Percentiles rank a stretch among this genome's conserved stretches.
Conservation (phyloP, 2,888 invertebrate species). For the Agonum fuliginosum region DNA sequence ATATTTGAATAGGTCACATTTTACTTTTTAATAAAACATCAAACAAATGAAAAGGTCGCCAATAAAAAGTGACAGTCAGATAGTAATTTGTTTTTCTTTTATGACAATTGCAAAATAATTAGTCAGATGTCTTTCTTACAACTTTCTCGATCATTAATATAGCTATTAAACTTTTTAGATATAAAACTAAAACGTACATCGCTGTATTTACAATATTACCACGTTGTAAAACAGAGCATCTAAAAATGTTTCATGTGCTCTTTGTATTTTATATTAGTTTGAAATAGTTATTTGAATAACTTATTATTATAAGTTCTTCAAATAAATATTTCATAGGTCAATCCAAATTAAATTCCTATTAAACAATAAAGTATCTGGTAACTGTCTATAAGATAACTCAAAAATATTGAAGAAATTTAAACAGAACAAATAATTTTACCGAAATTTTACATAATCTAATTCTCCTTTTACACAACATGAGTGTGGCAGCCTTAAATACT, state of each 20-base stretch:
- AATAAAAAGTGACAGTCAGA: neutral
- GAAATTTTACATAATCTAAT: no score
- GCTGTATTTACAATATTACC: constrained; percentile 11
- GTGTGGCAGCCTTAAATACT: no score
- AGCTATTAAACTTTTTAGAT: constrained; percentile 40
- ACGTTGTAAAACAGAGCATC: constrained; percentile 22
- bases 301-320: no score
- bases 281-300: neutral
- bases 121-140: constrained; percentile 37
- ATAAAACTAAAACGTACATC: constrained; percentile 25
- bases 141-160: constrained; percentile 44
- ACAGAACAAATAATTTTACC: no score
- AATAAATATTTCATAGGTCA: no score
- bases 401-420: no score
- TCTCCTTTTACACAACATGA: no score
- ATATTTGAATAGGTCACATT: no score
- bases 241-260: constrained; percentile 10
- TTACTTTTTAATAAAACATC: no score
- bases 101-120: constrained; percentile 1
- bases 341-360: neutral
- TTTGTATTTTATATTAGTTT: neutral
- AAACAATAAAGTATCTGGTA: neutral
- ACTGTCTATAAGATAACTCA: neutral
- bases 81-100: neutral
- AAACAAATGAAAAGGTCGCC: neutral